Percentiles rank a stretch among this genome's conserved stretches.
These are phyloP conservation scores for Tenualosa ilisha DNA, from an alignment of 2,797 vertebrate species.

Conservation along the genomic window DNA sequence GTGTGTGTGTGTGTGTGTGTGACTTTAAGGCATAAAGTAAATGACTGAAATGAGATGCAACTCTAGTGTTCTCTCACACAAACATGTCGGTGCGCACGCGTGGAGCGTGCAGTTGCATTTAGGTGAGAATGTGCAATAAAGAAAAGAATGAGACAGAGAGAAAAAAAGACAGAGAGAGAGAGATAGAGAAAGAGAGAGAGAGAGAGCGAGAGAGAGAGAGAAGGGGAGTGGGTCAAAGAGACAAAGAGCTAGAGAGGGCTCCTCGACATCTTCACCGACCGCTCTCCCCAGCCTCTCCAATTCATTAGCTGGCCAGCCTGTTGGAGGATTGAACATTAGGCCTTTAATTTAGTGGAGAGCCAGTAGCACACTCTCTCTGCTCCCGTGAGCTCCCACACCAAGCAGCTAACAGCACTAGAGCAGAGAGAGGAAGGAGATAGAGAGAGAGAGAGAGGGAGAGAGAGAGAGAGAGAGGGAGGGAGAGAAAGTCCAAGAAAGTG, in stretches of 20 bases:
- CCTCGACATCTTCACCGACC: slow-evolving; percentile 76
- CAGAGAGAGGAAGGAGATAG: background rate
- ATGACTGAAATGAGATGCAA: background rate
- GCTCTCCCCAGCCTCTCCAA: slow-evolving; percentile 80
- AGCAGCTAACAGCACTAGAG: background rate
- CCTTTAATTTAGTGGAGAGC: slow-evolving; percentile 93
- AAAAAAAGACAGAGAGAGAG: background rate
- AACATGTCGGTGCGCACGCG: background rate
- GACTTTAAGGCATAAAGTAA: slow-evolving; percentile 40
- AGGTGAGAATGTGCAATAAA: background rate
- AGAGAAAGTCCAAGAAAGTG: background rate
- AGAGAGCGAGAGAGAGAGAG: background rate
- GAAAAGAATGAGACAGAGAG: background rate
- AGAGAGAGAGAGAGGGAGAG: background rate
- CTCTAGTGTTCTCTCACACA: no score
- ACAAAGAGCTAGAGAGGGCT: background rate
- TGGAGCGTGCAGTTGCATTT: background rate
- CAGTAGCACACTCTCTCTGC: slow-evolving; percentile 74
- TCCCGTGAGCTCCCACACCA: background rate
- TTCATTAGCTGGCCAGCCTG: slow-evolving; percentile 89
- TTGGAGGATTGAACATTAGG: slow-evolving; percentile 87
- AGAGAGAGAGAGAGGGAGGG: background rate
- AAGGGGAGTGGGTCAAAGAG: background rate
- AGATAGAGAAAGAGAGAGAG: background rate
- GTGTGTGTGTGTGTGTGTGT: background rate